Evolutionary conservation across 2,113 vertebrate genomes (phyloP), one percentile per base, ranked within the genome.

Genomic region (Heteronetta atricapilla): DNA sequence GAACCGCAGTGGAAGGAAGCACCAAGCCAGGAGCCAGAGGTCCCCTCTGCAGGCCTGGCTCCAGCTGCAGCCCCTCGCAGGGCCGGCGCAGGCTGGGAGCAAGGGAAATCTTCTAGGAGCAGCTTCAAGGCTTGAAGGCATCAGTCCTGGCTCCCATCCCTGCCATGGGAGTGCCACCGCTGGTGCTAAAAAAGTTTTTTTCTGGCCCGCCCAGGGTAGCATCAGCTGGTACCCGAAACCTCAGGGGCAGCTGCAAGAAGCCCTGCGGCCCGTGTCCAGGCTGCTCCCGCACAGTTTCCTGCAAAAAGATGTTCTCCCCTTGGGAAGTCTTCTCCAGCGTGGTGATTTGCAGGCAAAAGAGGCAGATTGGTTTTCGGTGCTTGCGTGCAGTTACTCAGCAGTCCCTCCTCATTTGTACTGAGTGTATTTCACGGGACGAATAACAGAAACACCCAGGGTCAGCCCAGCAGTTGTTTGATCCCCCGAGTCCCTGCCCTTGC

Each of bases 391-490:
- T 38, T 88, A 1, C n/a, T 81, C 23, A 1, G 13, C 1, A 2
- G 55, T 8, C 44, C 89, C 70, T 72, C 38, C 56, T 15, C 28
- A 5, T 38, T 42, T 72, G 11, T 56, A 11, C 52, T 40, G 14
- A 0, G 20, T 44, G 60, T 69, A 21, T 44, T 52, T 82, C 52
- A 76, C 64, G 28, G 16, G 18, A 26, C 29, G n/a, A 78, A 34
- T 50, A 72, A 69, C 3, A 69, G 78, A 38, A 82, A 6, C 34
- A 56, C 9, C 44, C 78, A 48, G 38, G 53, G 67, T 67, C 67
- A 42, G 75, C 85, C 85, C 92, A 77, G 90, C 75, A 66, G 33
- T 66, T 58, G 82, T 76, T 82, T 91, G 88, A 88, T 91, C 76
- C 72, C 60, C 44, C 77, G 55, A 78, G 73, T 40, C 52, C 78